Evolutionary conservation across 1,140 invertebrate genomes (phyloP), one percentile per base, ranked within the genome.

Genomic region (Triops longicaudatus): DNA sequence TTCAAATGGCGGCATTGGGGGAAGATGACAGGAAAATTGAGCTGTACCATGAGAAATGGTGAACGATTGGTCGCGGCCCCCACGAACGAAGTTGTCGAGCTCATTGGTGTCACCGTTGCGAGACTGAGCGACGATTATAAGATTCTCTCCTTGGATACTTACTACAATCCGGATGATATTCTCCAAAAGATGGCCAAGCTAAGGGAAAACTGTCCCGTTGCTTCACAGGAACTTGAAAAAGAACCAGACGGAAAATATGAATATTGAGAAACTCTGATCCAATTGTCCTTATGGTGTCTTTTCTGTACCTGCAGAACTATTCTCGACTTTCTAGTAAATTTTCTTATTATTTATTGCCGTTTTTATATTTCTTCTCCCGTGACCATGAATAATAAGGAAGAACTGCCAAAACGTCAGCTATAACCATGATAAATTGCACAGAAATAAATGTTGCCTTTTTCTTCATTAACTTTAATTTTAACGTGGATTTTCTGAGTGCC

Each of bases 1-100:
- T 80, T 80, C 41, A 80, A 80, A 71, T 80, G 79, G 77, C 42
- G 79, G n/a, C 79, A 80, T 26, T 80, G 79, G 79, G 79, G 79
- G 1, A 41, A 77, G 7, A 75, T 80, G 14, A 50, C 44, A 27
- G 78, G 75, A 6, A 72, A 73, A 14, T 37, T 78, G 14, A 63
- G 63, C 42, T 78, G 78, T 44, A 78, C 79, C 1, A 77, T 79
- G 75, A 44, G 79, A 43, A 79, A 78, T 12, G 78, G 78, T 7
- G 27, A 75, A 6, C 71, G 75, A 1, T 27, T 78, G 14, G 17
- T 72, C 0, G 31, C 79, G 1, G 4, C 42, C 4, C 79, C 79
- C 5, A 78, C 28, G 1, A 43, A 44, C 1, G 73, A 77, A 43
- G 77, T 75, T 74, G 76, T 37, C 17, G 73, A 75, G 74, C 74